A percentile compares a stretch with the other conserved stretches of the same genome.
Conservation (phyloP, 2,113 vertebrate species). For the Piliocolobus tephrosceles region DNA sequence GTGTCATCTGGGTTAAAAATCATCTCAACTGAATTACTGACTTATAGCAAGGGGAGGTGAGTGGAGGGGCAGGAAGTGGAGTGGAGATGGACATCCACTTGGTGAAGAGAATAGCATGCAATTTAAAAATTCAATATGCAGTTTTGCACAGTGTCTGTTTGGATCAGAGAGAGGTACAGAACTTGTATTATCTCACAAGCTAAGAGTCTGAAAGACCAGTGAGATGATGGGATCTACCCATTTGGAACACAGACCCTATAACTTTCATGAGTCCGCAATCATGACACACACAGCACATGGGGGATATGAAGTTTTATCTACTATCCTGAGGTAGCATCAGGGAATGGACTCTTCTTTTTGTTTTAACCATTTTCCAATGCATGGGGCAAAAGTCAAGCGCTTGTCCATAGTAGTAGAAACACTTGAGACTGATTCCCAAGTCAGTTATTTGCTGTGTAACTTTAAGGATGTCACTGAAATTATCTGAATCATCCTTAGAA, state of each 20-base stretch:
- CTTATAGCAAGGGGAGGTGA: background rate
- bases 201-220: background rate
- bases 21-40: background rate
- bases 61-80: background rate
- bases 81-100: background rate
- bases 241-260: background rate
- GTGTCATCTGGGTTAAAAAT: background rate
- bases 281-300: background rate
- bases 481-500: background rate
- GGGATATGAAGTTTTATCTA: background rate
- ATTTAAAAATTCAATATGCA: background rate
- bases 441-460: background rate
- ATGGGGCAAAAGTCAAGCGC: background rate
- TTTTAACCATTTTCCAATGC: background rate
- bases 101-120: background rate
- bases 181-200: background rate
- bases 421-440: background rate
- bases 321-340: background rate
- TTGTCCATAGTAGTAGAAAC: background rate
- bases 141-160: background rate
- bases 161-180: background rate
- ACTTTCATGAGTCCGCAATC: background rate
- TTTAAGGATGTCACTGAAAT: background rate
- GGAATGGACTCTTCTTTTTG: background rate
- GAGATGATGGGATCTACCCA: background rate